Evolutionary conservation across 2,888 invertebrate genomes (phyloP), one percentile per base, ranked within the genome.

Genomic region (Diploptera punctata): DNA sequence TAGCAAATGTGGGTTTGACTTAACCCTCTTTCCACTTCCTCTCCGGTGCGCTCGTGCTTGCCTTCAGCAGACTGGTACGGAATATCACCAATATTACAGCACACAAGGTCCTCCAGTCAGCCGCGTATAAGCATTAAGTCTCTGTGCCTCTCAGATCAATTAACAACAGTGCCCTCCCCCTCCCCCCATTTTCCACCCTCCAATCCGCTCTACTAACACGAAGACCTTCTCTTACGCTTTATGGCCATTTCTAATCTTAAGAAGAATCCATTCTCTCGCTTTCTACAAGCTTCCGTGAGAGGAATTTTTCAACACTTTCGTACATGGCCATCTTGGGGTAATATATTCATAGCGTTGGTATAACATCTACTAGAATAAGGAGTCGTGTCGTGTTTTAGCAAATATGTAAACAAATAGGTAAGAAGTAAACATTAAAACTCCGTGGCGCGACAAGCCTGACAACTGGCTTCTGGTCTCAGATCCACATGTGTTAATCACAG

Each of bases 81-180:
- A 52, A 61, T 73, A 70, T 73, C 73, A 70, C 73, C 70, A 68
- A 73, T 71, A 73, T 73, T 71, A 73, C 68, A 52, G 67, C 73
- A 69, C 73, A 38, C 73, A 44, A 52, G 72, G 38, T 60, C 68
- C 54, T 72, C 44, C n/a, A 67, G n/a, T n/a, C n/a, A n/a, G 38
- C 67, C 61, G 49, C 67, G 60, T 68, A 70, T 31, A 67, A 70
- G 73, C 70, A 73, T 73, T 73, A 73, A 73, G 73, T 70, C 73
- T n/a, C n/a, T 70, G 73, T 33, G 73, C 68, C 68, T 31, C 47
- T 61, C 62, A 71, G 73, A 73, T 73, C 73, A 73, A 73, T 73
- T 73, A 73, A 73, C 73, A 73, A 73, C 73, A 73, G 67, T 70
- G 60, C 73, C 72, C 65, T 29, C 61, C 74, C 69, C 54, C 68